These are phyloP conservation scores for Formica selysi DNA, from an alignment of 1,140 invertebrate genomes.

Conservation along the genomic window DNA sequence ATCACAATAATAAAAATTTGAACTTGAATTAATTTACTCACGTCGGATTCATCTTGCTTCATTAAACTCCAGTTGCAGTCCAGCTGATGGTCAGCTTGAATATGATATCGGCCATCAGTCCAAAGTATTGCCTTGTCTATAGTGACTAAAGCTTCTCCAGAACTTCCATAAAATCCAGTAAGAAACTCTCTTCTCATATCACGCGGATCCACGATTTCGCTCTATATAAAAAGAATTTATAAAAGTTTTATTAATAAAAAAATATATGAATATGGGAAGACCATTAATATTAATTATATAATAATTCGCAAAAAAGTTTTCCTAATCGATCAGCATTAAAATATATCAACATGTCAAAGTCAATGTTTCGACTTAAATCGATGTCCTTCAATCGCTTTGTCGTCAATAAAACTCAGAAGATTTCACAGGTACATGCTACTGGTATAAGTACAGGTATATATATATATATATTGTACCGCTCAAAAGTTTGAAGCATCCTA, in stretches of 20 bases:
- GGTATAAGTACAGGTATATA: too few species aligned
- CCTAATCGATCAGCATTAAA: background rate
- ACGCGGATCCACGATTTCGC: constrained; percentile 89
- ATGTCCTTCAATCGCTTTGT: background rate
- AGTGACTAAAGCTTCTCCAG: constrained; percentile 93
- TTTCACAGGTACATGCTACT: background rate
- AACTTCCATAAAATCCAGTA: constrained; percentile 94
- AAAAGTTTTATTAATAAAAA: constrained; percentile 10
- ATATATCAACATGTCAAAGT: background rate
- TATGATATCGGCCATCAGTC: constrained; percentile 95
- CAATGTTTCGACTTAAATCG: constrained; percentile 20
- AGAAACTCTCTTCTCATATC: constrained; percentile 94
- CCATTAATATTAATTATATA: constrained; percentile 19
- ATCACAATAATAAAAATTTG: constrained; percentile 15
- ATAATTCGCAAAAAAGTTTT: background rate
- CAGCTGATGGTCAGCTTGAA: constrained; percentile 91
- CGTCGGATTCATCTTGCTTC: constrained; percentile 88
- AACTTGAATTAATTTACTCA: constrained; percentile 76
- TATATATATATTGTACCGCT: too few species aligned
- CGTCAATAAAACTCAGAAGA: background rate
- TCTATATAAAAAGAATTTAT: constrained; percentile 82
- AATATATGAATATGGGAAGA: background rate
- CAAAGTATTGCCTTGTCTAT: constrained; percentile 92
- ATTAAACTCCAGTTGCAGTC: constrained; percentile 94
- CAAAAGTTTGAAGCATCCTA: too few species aligned